These are phyloP conservation scores for Plagodis pulveraria DNA, from an alignment of 2,888 invertebrate species.

Conservation along the genomic window DNA sequence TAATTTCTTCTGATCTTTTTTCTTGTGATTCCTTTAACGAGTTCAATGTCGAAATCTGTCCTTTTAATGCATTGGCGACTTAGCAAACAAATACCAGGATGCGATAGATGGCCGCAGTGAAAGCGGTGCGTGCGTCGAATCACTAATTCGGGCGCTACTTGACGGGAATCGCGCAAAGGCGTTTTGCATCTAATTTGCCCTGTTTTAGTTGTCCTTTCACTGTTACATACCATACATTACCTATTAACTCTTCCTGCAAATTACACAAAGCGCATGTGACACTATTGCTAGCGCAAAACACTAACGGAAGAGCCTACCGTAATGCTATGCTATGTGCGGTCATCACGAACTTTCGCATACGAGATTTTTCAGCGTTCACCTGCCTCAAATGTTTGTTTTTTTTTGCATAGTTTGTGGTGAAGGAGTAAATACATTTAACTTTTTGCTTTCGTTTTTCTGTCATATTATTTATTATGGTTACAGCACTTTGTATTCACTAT, in stretches of 20 bases:
- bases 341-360: slow-evolving; percentile 11
- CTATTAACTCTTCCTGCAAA: slow-evolving; percentile 20
- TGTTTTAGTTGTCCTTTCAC: slow-evolving; percentile 75
- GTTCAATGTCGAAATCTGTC: slow-evolving; percentile 9
- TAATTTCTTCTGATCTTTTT: no score
- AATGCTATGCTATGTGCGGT: slow-evolving; percentile 27
- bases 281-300: slow-evolving; percentile 7
- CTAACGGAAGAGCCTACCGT: slow-evolving; percentile 32
- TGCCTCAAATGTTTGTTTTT: not conserved
- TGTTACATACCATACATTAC: slow-evolving; percentile 48
- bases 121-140: slow-evolving; percentile 76
- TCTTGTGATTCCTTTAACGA: not conserved
- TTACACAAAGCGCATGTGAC: slow-evolving; percentile 26
- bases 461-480: no score
- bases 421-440: no score
- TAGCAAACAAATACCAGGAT: slow-evolving; percentile 58
- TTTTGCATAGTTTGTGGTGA: not conserved
- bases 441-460: no score
- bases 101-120: slow-evolving; percentile 68
- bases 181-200: slow-evolving; percentile 76
- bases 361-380: no score
- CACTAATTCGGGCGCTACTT: slow-evolving; percentile 61
- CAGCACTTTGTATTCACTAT: no score
- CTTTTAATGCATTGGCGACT: slow-evolving; percentile 13
- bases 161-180: slow-evolving; percentile 72